Percentiles rank a stretch among this genome's conserved stretches.
Conservation (phyloP, 2,888 invertebrate genomes). For the Hypolimnas misippus region DNA sequence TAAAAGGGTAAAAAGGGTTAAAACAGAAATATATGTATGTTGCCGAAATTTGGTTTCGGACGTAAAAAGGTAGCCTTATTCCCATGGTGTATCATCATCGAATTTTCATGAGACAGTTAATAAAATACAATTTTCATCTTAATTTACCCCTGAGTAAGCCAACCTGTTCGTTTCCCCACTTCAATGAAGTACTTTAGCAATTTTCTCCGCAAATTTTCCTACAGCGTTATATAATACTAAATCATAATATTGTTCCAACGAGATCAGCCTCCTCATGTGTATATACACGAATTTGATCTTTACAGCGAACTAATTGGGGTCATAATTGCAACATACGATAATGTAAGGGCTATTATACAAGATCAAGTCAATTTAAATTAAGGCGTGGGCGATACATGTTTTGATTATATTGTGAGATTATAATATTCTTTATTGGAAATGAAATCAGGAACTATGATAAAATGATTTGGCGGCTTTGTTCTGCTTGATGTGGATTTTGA, state of each 20-base stretch:
- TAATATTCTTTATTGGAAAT: too few relatives aligned
- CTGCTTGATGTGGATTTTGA: too few relatives aligned
- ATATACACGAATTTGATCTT: neutral
- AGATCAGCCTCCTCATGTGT: neutral
- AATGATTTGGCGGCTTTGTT: too few relatives aligned
- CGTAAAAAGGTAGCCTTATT: too few relatives aligned
- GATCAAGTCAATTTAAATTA: neutral
- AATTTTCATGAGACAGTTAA: too few relatives aligned
- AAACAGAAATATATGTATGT: too few relatives aligned
- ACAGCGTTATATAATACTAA: neutral
- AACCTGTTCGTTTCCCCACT: neutral
- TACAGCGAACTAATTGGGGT: neutral
- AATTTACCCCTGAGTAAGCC: neutral
- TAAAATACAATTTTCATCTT: slow-evolving; percentile 4
- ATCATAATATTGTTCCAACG: neutral
- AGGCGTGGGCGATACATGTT: neutral
- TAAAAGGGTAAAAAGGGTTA: too few relatives aligned
- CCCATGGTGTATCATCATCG: too few relatives aligned
- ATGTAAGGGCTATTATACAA: neutral
- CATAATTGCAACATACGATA: neutral
- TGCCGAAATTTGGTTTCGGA: neutral
- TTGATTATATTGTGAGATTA: too few relatives aligned
- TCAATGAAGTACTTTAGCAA: neutral
- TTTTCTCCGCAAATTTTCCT: neutral
- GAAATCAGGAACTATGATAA: too few relatives aligned